phyloP scores from a whole-genome alignment of 2,888 invertebrate genomes.

The Glaucopsyche alexis region DNA sequence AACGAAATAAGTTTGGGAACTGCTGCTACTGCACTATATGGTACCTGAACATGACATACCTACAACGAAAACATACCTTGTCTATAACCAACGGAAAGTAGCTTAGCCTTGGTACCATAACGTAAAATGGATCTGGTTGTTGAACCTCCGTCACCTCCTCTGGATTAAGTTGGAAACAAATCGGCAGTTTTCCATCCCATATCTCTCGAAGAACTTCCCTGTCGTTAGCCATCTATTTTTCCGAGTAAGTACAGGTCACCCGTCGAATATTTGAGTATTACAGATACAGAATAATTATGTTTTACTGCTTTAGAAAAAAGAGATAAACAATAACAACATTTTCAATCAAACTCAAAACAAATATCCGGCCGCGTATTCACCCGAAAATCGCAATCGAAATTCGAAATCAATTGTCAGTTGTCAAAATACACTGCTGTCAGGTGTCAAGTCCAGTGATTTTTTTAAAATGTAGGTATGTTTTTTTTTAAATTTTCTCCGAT shows the following conservation, averaged over 20 bases:
- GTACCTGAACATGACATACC: not conserved
- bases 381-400: not conserved
- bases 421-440: not conserved
- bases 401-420: not conserved
- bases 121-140: conserved; percentile 94
- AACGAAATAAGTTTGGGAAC: too few species aligned
- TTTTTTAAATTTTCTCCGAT: not conserved
- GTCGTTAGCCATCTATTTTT: conserved; percentile 90
- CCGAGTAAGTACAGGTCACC: not conserved
- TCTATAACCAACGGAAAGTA: conserved; percentile 97
- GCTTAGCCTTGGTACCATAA: conserved; percentile 95
- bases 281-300: not conserved
- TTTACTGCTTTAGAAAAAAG: not conserved
- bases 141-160: conserved; percentile 94
- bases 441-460: not conserved
- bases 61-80: conserved; percentile 81
- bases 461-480: too few species aligned
- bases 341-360: not conserved
- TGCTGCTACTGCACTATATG: too few species aligned
- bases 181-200: conserved; percentile 97
- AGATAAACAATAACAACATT: not conserved
- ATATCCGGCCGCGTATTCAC: not conserved
- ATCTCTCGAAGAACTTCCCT: conserved; percentile 95
- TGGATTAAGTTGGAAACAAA: conserved; percentile 93
- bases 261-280: not conserved